Conservation (phyloP, 2,888 invertebrate genomes). For the Leptopilina myrica region DNA sequence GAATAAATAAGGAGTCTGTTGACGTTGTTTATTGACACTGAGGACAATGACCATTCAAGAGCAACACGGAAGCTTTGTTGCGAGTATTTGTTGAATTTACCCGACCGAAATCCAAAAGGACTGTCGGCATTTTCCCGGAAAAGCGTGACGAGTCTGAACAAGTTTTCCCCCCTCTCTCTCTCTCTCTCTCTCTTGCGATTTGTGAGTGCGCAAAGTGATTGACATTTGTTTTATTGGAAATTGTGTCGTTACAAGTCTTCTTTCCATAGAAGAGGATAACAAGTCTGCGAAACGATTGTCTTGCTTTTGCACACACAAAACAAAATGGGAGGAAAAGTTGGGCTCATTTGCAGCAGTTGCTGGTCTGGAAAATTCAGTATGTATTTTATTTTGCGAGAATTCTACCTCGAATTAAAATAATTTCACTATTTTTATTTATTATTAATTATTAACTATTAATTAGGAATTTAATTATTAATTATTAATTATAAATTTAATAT, state of each 20-base stretch:
- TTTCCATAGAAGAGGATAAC: constrained; percentile 32
- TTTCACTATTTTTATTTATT: too few species aligned
- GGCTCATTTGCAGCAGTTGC: constrained; percentile 75
- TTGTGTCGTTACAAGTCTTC: constrained; percentile 34
- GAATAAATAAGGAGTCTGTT: constrained; percentile 11
- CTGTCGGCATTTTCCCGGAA: constrained; percentile 19
- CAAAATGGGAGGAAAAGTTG: constrained; percentile 75
- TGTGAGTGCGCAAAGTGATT: constrained; percentile 7
- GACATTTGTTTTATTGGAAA: constrained; percentile 23
- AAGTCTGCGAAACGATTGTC: constrained; percentile 2
- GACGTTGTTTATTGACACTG: constrained; percentile 4
- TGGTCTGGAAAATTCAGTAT: constrained; percentile 75
- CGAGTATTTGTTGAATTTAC: constrained; percentile 28
- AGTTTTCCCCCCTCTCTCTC: neutral
- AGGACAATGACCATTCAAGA: constrained; percentile 2
- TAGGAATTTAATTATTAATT: too few species aligned
- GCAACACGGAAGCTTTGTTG: constrained; percentile 8
- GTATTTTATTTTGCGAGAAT: constrained; percentile 54
- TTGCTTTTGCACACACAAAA: constrained; percentile 27
- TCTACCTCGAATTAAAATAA: too few species aligned
- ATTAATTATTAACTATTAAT: too few species aligned
- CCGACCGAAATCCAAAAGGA: neutral
- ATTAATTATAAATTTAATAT: too few species aligned
- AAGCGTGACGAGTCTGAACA: constrained; percentile 23
- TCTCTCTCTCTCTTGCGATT: too few species aligned